A percentile compares a stretch with the other conserved stretches of the same genome.
Conservation (phyloP, 2,797 vertebrate species). For the Pyrrhura leucotis region DNA sequence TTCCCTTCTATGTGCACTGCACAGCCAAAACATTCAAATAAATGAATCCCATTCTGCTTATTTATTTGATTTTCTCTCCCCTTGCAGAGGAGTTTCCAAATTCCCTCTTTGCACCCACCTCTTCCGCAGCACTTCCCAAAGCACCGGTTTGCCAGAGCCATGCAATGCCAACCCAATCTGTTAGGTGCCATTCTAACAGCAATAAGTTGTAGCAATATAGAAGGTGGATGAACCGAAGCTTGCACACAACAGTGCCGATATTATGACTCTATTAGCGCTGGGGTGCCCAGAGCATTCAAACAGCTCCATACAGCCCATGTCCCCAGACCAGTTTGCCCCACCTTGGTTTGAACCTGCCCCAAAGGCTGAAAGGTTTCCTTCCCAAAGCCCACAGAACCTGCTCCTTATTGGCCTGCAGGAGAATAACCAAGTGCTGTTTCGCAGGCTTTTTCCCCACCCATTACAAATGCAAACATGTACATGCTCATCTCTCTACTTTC, state of each 20-base stretch:
- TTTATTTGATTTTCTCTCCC: not conserved
- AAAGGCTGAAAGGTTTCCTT: not conserved
- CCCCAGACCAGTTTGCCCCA: not conserved
- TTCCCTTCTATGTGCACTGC: not conserved
- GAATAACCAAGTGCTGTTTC: not conserved
- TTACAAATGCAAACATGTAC: not conserved
- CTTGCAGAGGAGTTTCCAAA: not conserved
- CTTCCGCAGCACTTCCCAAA: not conserved
- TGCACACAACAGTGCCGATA: too few species aligned
- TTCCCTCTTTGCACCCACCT: not conserved
- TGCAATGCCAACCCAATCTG: accelerated
- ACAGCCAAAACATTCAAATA: not conserved
- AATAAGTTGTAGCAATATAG: not conserved
- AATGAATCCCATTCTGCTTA: not conserved
- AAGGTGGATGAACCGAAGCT: accelerated
- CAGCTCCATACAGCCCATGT: not conserved
- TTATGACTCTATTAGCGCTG: accelerated
- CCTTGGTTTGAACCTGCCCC: not conserved
- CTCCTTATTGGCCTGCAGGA: not conserved
- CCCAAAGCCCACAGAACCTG: not conserved
- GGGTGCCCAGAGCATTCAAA: not conserved
- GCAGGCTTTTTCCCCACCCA: not conserved
- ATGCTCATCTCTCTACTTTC: not conserved
- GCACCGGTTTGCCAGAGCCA: not conserved
- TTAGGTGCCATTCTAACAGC: not conserved